These are phyloP conservation scores for Acleris literana DNA, from an alignment of 2,888 invertebrate genomes.

Conservation along the genomic window DNA sequence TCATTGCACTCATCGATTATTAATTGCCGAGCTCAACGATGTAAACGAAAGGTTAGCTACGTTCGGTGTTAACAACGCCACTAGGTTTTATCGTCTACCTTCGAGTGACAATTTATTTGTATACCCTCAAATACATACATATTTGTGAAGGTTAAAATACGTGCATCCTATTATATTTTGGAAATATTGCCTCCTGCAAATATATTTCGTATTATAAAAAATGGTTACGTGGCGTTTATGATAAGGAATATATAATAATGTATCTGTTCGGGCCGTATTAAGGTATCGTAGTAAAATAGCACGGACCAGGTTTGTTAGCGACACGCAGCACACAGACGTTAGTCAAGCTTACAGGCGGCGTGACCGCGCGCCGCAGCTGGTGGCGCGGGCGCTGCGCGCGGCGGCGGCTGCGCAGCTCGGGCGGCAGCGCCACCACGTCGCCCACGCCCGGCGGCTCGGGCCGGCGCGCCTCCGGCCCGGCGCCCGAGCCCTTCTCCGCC, in stretches of 20 bases:
- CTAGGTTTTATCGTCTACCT: conserved; percentile 20
- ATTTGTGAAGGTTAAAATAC: conserved; percentile 11
- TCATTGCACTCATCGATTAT: conserved; percentile 52
- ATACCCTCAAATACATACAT: conserved; percentile 3
- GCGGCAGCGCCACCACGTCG: conserved; percentile 72
- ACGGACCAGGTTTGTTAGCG: conserved; percentile 79
- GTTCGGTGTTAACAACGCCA: conserved; percentile 10
- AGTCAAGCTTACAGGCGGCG: conserved; percentile 83
- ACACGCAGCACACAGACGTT: conserved; percentile 70
- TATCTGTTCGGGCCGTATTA: neutral
- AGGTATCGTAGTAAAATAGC: conserved; percentile 49
- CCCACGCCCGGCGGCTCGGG: conserved; percentile 69
- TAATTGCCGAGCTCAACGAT: conserved; percentile 37
- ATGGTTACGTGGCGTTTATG: no score
- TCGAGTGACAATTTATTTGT: conserved; percentile 5
- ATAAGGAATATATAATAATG: no score
- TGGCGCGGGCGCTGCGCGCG: conserved; percentile 72
- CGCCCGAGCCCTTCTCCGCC: conserved; percentile 63
- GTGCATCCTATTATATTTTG: conserved; percentile 20
- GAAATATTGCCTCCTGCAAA: neutral
- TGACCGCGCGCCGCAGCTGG: conserved; percentile 80
- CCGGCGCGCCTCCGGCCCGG: conserved; percentile 47
- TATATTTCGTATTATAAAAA: no score
- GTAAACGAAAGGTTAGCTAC: conserved; percentile 41
- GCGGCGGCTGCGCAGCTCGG: conserved; percentile 74